Conservation (phyloP, 2,797 vertebrate genomes). For the Uromys caudimaculatus region DNA sequence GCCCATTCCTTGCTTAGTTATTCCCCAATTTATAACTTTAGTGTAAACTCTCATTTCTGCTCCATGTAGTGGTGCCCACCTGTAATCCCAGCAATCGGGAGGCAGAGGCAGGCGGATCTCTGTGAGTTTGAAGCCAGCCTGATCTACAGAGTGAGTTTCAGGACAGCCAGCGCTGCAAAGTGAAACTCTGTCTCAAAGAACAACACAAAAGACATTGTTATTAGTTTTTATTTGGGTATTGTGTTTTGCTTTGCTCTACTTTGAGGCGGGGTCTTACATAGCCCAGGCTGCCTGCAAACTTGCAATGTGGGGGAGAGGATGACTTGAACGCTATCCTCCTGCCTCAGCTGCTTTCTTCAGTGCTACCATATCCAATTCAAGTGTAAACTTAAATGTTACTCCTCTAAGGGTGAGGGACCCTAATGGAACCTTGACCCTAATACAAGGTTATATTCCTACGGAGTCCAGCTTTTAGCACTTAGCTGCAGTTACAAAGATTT, state of each 20-base stretch:
- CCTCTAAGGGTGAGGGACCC: slow-evolving; percentile 8
- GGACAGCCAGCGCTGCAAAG: not conserved
- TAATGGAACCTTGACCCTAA: not conserved
- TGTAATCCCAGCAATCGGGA: not conserved
- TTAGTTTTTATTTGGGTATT: not conserved
- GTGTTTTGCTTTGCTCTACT: not conserved
- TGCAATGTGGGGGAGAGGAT: not conserved
- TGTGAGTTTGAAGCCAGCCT: not conserved
- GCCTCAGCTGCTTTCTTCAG: not conserved
- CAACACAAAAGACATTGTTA: not conserved
- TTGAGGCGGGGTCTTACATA: not conserved
- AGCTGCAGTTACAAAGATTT: not conserved
- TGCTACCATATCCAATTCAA: not conserved
- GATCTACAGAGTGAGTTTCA: not conserved
- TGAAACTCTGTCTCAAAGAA: not conserved
- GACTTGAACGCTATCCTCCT: not conserved
- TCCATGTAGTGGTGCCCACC: no score
- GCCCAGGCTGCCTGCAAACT: not conserved
- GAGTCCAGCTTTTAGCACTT: slow-evolving; percentile 2
- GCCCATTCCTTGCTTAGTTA: not conserved
- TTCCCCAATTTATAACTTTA: not conserved
- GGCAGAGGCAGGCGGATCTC: not conserved
- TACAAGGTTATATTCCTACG: not conserved
- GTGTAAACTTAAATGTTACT: not conserved
- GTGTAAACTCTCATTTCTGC: not conserved